phyloP scores from a whole-genome alignment of 2,888 invertebrate genomes.

The Linyphia triangularis region DNA sequence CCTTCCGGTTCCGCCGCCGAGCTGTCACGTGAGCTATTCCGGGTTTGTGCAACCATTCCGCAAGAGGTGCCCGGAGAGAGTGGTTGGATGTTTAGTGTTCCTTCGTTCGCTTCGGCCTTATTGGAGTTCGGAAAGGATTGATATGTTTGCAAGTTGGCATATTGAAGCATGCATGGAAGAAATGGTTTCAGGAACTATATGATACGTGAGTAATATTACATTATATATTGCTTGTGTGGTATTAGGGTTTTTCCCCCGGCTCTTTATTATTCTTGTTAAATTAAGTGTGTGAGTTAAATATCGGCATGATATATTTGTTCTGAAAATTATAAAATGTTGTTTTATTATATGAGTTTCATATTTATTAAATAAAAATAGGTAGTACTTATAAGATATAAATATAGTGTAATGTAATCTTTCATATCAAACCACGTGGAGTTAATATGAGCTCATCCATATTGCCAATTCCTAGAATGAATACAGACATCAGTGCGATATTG shows the following conservation, averaged over 20 bases:
- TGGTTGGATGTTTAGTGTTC: constrained; percentile 5
- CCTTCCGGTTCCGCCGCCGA: constrained; percentile 57
- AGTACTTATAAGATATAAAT: too few relatives aligned
- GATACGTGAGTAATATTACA: constrained; percentile 36
- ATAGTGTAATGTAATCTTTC: too few relatives aligned
- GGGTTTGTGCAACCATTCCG: constrained; percentile 46
- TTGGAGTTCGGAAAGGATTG: neutral
- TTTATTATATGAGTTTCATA: neutral
- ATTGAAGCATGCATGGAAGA: constrained; percentile 48
- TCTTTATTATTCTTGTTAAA: neutral
- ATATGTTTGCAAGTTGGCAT: constrained; percentile 18
- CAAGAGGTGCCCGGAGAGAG: constrained; percentile 19
- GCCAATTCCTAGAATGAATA: too few relatives aligned
- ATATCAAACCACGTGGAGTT: too few relatives aligned
- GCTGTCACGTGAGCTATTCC: constrained; percentile 67
- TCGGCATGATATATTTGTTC: too few relatives aligned
- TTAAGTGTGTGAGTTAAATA: too few relatives aligned
- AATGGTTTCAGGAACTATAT: constrained; percentile 65
- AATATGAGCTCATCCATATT: too few relatives aligned
- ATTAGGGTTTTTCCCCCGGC: neutral
- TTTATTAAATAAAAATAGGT: neutral
- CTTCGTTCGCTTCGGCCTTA: neutral
- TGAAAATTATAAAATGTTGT: neutral
- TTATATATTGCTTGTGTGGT: neutral
- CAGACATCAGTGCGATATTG: too few relatives aligned